Evolutionary conservation across 2,797 vertebrate genomes (phyloP), one percentile per base, ranked within the genome.

Genomic region (Poeciliopsis gracilis): DNA sequence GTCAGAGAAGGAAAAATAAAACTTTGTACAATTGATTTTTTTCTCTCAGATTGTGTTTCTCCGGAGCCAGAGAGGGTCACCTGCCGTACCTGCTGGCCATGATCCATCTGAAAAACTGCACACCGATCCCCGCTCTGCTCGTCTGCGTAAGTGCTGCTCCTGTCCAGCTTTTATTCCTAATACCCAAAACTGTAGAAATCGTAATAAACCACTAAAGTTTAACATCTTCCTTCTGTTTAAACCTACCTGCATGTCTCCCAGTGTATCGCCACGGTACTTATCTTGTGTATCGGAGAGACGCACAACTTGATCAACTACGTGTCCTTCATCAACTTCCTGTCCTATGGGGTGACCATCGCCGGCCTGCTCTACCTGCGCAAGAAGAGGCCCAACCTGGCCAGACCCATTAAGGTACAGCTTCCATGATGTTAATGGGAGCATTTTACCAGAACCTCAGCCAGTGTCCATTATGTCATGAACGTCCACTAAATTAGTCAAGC

Each of bases 261-360:
- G 98, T 99, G 97, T 49, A 85, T 95, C 49, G 96, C 97, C 86
- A 99, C 98, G 0, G 95, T 97, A 1, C 71, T 98, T 81, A 98
- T 99, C 94, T 95, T 99, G 94, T 97, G 98, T 12, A 96, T 99
- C 82, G 98, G 98, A 80, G 98, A 99, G 90, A 99, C 96, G 0
- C 98, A 99, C 94, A 99, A 97, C 0, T 94, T 99, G 53, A 98
- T 99, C 93, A 99, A 99, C 94, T 99, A 99, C 0, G 97, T 99
- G 86, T 99, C 98, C 74, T 99, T 99, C 82, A 99, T 99, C 94
- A 99, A 99, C 96, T 99, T 98, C 92, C 96, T 99, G 96, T 99
- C 97, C 78, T 99, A 99, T 0, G 98, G 98, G 38, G 96, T 98
- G 75, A 99, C 98, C 73, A 97, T 99, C 75, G 97, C 98, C 12